These are phyloP conservation scores for Eulemur coronatus DNA, from an alignment of 2,797 vertebrate species.

Conservation along the genomic window DNA sequence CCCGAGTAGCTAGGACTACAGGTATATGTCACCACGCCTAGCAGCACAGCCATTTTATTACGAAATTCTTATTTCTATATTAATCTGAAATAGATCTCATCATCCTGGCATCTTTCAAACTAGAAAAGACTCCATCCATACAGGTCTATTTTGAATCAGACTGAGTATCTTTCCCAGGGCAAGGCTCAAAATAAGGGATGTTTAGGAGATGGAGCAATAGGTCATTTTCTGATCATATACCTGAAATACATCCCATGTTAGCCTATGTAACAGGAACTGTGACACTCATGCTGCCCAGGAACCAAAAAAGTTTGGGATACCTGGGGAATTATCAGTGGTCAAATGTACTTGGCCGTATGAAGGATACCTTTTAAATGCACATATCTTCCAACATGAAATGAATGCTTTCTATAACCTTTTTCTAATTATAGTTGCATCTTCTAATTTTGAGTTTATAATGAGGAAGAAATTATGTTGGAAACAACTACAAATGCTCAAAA, in stretches of 20 bases:
- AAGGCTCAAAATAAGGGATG: background rate
- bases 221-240: background rate
- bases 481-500: constrained; percentile 48
- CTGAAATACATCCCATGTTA: background rate
- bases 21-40: background rate
- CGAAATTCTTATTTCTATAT: constrained; percentile 5
- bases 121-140: background rate
- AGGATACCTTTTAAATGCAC: constrained; percentile 28
- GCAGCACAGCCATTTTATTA: background rate
- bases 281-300: background rate
- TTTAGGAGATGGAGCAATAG: background rate
- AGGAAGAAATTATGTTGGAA: constrained; percentile 32
- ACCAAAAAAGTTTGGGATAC: background rate
- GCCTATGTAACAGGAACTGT: background rate
- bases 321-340: background rate
- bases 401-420: constrained; percentile 8
- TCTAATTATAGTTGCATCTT: background rate
- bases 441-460: constrained; percentile 36
- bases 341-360: background rate
- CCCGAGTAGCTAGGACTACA: background rate
- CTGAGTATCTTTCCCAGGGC: background rate
- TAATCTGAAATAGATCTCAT: constrained; percentile 4
- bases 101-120: background rate
- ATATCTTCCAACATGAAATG: constrained; percentile 8
- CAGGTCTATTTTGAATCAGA: constrained; percentile 5